Conservation (phyloP, 2,113 vertebrate species). For the Mesocricetus auratus region DNA sequence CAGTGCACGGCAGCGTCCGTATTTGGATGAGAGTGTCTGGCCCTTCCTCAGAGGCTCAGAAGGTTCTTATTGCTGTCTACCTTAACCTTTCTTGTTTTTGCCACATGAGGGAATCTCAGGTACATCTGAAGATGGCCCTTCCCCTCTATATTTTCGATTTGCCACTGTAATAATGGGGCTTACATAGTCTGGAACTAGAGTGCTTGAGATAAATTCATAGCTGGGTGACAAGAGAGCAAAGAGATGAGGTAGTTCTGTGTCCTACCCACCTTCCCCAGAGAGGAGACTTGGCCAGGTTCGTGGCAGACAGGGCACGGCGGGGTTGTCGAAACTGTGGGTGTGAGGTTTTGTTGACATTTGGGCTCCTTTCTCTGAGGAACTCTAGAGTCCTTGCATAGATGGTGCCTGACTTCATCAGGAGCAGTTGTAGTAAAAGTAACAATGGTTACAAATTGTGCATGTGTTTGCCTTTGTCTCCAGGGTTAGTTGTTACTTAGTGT, state of each 20-base stretch:
- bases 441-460: neutral
- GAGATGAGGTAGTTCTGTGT: neutral
- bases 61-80: neutral
- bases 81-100: neutral
- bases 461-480: neutral
- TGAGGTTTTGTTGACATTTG: neutral
- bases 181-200: neutral
- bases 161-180: neutral
- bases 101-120: neutral
- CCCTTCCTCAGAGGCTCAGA: neutral
- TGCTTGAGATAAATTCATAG: slow-evolving; percentile 13
- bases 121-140: neutral
- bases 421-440: neutral
- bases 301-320: neutral
- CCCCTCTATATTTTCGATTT: neutral
- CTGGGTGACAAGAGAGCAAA: neutral
- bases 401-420: neutral
- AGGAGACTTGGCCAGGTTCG: neutral
- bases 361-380: neutral
- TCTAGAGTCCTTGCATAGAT: neutral
- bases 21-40: neutral
- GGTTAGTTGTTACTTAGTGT: neutral
- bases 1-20: neutral
- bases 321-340: neutral
- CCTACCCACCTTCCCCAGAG: neutral